These are phyloP conservation scores for Drosophila kambysellisi DNA, from an alignment of 2,888 invertebrate genomes.

Conservation along the genomic window DNA sequence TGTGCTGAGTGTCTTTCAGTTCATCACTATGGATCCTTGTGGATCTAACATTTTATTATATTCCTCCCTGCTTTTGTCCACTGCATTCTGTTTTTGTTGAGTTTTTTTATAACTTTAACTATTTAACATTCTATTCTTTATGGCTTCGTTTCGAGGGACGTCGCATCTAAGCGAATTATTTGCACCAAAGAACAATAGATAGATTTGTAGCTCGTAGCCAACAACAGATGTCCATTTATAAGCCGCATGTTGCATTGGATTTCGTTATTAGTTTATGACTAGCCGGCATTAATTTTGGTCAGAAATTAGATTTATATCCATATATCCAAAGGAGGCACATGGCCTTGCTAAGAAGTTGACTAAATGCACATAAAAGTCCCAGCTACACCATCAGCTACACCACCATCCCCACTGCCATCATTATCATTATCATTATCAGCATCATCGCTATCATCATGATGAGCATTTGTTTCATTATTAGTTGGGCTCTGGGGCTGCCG, in stretches of 20 bases:
- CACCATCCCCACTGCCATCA: slow-evolving; percentile 3
- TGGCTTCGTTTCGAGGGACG: slow-evolving; percentile 43
- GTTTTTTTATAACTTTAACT: slow-evolving; percentile 69
- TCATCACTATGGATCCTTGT: not conserved
- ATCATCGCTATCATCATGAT: slow-evolving; percentile 32
- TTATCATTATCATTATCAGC: slow-evolving; percentile 23
- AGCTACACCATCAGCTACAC: slow-evolving; percentile 3
- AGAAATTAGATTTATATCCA: slow-evolving; percentile 43
- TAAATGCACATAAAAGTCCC: slow-evolving; percentile 14
- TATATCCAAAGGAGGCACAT: slow-evolving; percentile 7
- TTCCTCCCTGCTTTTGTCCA: slow-evolving; percentile 1
- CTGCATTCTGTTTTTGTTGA: slow-evolving; percentile 46
- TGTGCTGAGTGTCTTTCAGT: not conserved
- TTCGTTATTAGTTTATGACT: slow-evolving; percentile 40
- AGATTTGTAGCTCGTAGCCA: slow-evolving; percentile 30
- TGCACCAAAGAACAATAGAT: slow-evolving; percentile 40
- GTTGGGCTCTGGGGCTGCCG: slow-evolving; percentile 33
- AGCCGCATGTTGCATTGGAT: slow-evolving; percentile 25
- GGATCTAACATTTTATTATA: not conserved
- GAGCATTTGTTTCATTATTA: slow-evolving; percentile 44
- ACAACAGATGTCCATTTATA: slow-evolving; percentile 44
- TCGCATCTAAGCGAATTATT: slow-evolving; percentile 45
- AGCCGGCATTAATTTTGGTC: slow-evolving; percentile 36
- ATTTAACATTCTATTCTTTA: slow-evolving; percentile 62
- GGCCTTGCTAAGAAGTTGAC: slow-evolving; percentile 6